These are phyloP conservation scores for Caenorhabditis latens DNA, from an alignment of 1,140 invertebrate genomes.

Conservation along the genomic window DNA sequence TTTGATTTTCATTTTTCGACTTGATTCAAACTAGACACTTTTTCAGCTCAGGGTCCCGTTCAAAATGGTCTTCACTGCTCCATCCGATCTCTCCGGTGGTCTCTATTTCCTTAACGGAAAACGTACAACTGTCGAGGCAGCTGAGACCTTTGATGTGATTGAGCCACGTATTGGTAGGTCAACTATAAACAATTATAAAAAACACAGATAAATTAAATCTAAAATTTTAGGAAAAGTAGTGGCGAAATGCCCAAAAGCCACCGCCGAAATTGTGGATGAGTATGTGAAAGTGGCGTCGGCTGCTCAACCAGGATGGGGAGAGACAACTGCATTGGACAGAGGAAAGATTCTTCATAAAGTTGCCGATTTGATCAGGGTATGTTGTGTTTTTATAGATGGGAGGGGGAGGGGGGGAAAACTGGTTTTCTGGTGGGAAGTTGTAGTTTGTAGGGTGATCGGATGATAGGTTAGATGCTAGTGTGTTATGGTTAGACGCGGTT, in stretches of 20 bases:
- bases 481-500: too few relatives aligned
- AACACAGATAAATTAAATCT: not conserved
- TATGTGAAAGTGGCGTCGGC: constrained; percentile 58
- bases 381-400: not conserved
- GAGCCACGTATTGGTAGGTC: constrained; percentile 69
- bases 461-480: too few relatives aligned
- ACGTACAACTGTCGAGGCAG: constrained; percentile 59
- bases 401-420: not conserved
- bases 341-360: constrained; percentile 69
- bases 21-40: not conserved
- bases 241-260: constrained; percentile 69
- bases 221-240: constrained; percentile 65
- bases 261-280: constrained; percentile 63
- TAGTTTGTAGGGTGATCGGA: too few relatives aligned
- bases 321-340: constrained; percentile 65
- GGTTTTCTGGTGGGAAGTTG: too few relatives aligned
- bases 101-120: constrained; percentile 71
- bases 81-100: constrained; percentile 67
- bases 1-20: too few relatives aligned
- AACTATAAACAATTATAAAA: not conserved
- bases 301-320: constrained; percentile 67
- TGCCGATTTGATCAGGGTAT: constrained; percentile 68
- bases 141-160: constrained; percentile 67
- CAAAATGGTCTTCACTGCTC: constrained; percentile 59
- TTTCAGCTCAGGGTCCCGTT: not conserved